Evolutionary conservation across 2,113 vertebrate genomes (phyloP).

Genomic region (Vulpes ferrilata): DNA sequence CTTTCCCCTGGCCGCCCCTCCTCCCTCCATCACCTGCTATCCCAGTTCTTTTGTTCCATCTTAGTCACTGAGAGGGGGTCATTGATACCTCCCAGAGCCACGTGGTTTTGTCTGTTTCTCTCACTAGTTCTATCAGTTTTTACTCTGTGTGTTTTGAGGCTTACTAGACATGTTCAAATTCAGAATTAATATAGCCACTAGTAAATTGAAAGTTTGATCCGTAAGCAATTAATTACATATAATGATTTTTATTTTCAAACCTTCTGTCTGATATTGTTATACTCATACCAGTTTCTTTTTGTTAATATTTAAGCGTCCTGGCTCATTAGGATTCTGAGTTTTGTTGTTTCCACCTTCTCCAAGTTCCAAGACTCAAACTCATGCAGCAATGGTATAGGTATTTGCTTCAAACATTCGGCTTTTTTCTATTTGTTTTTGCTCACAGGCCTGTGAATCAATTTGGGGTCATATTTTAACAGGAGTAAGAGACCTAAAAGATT

Average conservation of each 20-base stretch:
- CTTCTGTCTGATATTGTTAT: not conserved
- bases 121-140: not conserved
- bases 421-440: not conserved
- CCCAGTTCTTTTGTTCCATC: fast-evolving
- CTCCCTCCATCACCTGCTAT: too few species aligned
- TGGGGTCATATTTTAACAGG: not conserved
- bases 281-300: not conserved
- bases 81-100: not conserved
- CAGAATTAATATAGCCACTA: not conserved
- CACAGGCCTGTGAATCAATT: not conserved
- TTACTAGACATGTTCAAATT: not conserved
- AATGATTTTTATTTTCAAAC: not conserved
- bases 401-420: not conserved
- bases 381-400: not conserved
- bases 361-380: not conserved
- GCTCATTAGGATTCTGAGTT: not conserved
- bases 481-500: not conserved
- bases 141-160: not conserved
- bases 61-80: too few species aligned
- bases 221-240: not conserved
- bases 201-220: not conserved
- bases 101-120: not conserved
- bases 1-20: fast-evolving
- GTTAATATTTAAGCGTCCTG: not conserved
- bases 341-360: not conserved